Evolutionary conservation across 2,888 invertebrate genomes (phyloP).

Genomic region (Therioaphis trifolii): DNA sequence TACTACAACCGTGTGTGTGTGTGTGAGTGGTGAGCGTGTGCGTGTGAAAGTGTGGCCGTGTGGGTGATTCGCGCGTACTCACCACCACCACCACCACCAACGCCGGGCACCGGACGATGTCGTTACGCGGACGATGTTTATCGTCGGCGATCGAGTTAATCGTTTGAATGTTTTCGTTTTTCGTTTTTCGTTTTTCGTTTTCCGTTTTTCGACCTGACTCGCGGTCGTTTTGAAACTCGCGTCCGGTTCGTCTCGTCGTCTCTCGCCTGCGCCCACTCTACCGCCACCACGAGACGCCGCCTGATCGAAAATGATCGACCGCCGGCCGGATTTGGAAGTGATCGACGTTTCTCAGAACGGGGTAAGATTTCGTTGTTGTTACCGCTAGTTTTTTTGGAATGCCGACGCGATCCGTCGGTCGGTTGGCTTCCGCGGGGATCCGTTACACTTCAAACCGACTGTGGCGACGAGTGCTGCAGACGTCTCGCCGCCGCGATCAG

Average conservation of each 20-base stretch:
- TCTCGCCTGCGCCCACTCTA: not conserved
- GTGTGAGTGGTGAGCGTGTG: not conserved
- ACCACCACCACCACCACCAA: not conserved
- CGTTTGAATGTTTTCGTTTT: not conserved
- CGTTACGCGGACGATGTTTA: no score
- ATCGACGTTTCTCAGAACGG: constrained; percentile 57
- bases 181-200: not conserved
- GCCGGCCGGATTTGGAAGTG: constrained; percentile 56
- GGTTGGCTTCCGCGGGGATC: no score
- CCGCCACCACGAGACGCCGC: not conserved
- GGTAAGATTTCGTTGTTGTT: constrained; percentile 6
- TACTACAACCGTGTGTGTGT: no score
- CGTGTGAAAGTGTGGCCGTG: not conserved
- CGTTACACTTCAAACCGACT: no score
- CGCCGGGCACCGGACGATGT: no score
- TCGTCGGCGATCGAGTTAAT: not conserved
- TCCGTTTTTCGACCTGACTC: no score
- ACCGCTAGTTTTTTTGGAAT: not conserved
- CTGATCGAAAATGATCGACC: constrained; percentile 42
- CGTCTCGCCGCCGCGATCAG: no score
- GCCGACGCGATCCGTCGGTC: no score
- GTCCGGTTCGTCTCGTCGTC: not conserved
- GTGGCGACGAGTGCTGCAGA: no score
- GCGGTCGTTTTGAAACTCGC: not conserved
- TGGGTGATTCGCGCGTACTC: not conserved